Evolutionary conservation across 2,113 vertebrate species (phyloP).

Genomic region (Pipra filicauda): DNA sequence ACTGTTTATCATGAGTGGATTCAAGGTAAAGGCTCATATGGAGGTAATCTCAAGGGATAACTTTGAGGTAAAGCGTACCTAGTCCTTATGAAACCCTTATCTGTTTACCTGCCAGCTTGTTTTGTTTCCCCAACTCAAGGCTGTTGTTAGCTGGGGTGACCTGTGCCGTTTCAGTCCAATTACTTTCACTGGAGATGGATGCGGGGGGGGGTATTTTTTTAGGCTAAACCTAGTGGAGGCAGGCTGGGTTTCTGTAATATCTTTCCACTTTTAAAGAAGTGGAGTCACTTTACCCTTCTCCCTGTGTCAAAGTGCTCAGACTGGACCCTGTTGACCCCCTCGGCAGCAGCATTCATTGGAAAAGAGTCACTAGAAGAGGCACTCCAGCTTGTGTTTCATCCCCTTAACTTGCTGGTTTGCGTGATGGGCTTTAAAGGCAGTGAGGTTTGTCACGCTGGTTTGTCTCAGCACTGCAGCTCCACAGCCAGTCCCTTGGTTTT

Average conservation of each 20-base stretch:
- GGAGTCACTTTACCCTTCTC: background rate
- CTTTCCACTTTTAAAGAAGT: background rate
- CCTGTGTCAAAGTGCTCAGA: background rate
- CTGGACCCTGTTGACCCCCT: background rate
- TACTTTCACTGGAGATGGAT: background rate
- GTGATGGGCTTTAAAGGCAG: background rate
- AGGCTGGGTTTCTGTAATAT: background rate
- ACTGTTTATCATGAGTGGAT: constrained; percentile 46
- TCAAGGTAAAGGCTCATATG: background rate
- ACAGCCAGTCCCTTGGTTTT: background rate
- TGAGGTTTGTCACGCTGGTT: background rate
- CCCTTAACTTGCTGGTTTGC: background rate
- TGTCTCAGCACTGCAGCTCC: background rate
- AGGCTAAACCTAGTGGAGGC: background rate
- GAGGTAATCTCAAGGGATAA: constrained; percentile 48
- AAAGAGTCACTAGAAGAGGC: background rate
- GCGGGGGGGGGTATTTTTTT: background rate
- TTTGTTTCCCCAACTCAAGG: constrained; percentile 16
- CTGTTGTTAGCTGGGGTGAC: constrained; percentile 20
- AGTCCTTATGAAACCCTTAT: constrained; percentile 31
- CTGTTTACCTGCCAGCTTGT: constrained; percentile 22
- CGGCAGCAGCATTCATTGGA: accelerated
- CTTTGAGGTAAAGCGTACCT: constrained; percentile 21
- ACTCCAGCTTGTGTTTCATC: background rate
- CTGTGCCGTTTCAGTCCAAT: constrained; percentile 11